Evolutionary conservation across 1,140 invertebrate species (phyloP).

Genomic region (Thereuonema tuberculata): DNA sequence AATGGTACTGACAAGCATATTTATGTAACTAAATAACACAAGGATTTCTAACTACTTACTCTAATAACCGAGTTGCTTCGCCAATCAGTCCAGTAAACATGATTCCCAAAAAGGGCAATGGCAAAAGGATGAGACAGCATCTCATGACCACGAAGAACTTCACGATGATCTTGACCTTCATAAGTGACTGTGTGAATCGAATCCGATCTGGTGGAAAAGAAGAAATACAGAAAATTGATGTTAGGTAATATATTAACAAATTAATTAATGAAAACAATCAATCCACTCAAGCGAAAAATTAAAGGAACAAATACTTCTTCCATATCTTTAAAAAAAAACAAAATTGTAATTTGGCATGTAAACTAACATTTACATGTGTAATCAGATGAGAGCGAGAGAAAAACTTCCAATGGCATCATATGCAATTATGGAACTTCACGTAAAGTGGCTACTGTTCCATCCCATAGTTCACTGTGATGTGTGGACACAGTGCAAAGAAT

Average conservation of each 20-base stretch:
- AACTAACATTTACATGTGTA: too few relatives aligned
- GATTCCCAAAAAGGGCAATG: constrained; percentile 45
- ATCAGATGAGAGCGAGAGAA: too few relatives aligned
- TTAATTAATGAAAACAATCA: constrained; percentile 1
- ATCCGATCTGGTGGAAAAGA: constrained; percentile 48
- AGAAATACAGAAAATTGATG: constrained; percentile 6
- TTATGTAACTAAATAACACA: neutral
- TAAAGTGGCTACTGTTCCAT: too few relatives aligned
- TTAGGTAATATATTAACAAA: too few relatives aligned
- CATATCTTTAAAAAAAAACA: too few relatives aligned
- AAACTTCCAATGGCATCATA: too few relatives aligned
- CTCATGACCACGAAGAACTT: constrained; percentile 40
- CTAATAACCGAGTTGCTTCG: constrained; percentile 44
- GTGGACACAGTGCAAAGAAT: too few relatives aligned
- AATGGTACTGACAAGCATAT: neutral
- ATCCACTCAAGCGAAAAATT: neutral
- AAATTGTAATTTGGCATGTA: too few relatives aligned
- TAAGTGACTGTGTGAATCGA: constrained; percentile 64
- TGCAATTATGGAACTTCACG: too few relatives aligned
- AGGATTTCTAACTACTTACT: constrained; percentile 23
- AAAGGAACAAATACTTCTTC: neutral
- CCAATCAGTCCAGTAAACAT: constrained; percentile 56
- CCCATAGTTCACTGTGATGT: too few relatives aligned
- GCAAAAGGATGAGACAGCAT: constrained; percentile 48
- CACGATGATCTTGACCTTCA: constrained; percentile 38